Percentiles rank a stretch among this genome's conserved stretches.
Evolutionary conservation across 2,888 invertebrate genomes (phyloP).

Genomic region (Lepeophtheirus nordmannii): DNA sequence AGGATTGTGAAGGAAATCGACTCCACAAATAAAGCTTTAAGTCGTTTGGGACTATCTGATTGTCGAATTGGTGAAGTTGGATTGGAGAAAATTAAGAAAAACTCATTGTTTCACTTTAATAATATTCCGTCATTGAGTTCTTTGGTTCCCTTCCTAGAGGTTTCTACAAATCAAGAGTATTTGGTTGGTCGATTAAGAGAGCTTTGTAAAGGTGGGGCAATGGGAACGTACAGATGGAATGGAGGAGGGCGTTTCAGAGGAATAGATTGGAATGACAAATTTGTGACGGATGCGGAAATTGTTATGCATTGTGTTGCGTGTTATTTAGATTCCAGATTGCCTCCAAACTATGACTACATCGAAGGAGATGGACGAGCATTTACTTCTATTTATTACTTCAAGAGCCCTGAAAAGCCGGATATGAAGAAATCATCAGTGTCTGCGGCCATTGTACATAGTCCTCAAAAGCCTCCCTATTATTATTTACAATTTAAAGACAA

Average conservation of each 20-base stretch:
- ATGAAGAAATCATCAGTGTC: slow-evolving; percentile 30
- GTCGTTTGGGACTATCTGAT: slow-evolving; percentile 43
- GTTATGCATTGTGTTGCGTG: slow-evolving; percentile 42
- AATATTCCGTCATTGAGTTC: slow-evolving; percentile 1
- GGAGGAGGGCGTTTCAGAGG: slow-evolving; percentile 55
- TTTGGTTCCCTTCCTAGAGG: slow-evolving; percentile 61
- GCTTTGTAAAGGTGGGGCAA: slow-evolving; percentile 63
- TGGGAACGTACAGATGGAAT: slow-evolving; percentile 75
- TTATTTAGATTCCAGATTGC: slow-evolving; percentile 67
- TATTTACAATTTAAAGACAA: slow-evolving; percentile 24
- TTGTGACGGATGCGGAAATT: slow-evolving; percentile 80
- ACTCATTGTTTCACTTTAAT: slow-evolving; percentile 38
- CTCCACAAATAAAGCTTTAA: slow-evolving; percentile 50
- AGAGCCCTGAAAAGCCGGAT: slow-evolving; percentile 38
- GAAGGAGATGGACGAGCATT: slow-evolving; percentile 52
- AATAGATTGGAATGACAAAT: slow-evolving; percentile 60
- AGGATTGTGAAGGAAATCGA: slow-evolving; percentile 57
- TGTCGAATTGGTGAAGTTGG: slow-evolving; percentile 44
- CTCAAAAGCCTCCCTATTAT: slow-evolving; percentile 17
- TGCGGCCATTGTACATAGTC: slow-evolving; percentile 10
- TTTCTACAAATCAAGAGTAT: slow-evolving; percentile 70
- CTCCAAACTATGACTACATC: slow-evolving; percentile 39
- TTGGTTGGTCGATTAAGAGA: slow-evolving; percentile 60
- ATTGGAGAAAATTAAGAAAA: slow-evolving; percentile 53
- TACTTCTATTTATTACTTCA: slow-evolving; percentile 30